A percentile compares a stretch with the other conserved stretches of the same genome.
These are phyloP conservation scores for Lagodon rhomboides DNA, from an alignment of 2,797 vertebrate species.

Conservation along the genomic window DNA sequence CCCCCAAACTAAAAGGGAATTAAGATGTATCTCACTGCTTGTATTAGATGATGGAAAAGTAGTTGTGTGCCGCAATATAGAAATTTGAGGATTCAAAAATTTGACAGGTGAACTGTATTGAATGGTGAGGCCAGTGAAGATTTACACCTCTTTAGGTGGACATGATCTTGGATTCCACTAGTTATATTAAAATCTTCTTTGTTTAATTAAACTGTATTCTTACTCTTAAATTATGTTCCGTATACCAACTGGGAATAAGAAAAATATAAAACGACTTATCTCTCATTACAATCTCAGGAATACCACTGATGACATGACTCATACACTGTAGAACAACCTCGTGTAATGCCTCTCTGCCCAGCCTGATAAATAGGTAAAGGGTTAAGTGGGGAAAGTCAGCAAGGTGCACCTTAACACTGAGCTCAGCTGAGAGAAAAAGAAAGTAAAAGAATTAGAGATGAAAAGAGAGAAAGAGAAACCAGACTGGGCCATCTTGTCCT, in stretches of 20 bases:
- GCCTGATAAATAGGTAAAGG: conserved; percentile 13
- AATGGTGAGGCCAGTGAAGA: too few species aligned
- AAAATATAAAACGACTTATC: background rate
- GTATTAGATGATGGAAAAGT: too few species aligned
- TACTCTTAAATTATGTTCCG: background rate
- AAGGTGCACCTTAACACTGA: background rate
- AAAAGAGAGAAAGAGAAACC: conserved; percentile 15
- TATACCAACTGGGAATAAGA: background rate
- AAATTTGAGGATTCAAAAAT: too few species aligned
- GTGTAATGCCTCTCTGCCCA: background rate
- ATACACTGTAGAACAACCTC: background rate
- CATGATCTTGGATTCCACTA: background rate
- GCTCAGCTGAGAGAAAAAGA: background rate
- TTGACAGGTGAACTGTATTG: too few species aligned
- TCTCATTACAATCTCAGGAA: background rate
- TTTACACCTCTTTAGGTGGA: background rate
- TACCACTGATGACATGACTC: background rate
- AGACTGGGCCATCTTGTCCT: conserved; percentile 52
- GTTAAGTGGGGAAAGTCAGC: conserved; percentile 1
- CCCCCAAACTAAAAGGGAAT: too few species aligned
- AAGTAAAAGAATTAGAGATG: conserved; percentile 2
- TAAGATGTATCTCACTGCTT: too few species aligned
- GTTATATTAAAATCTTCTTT: background rate
- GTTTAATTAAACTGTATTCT: background rate
- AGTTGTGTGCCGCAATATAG: too few species aligned